phyloP scores from a whole-genome alignment of 1,140 invertebrate genomes.

The Dendroctonus ponderosae region DNA sequence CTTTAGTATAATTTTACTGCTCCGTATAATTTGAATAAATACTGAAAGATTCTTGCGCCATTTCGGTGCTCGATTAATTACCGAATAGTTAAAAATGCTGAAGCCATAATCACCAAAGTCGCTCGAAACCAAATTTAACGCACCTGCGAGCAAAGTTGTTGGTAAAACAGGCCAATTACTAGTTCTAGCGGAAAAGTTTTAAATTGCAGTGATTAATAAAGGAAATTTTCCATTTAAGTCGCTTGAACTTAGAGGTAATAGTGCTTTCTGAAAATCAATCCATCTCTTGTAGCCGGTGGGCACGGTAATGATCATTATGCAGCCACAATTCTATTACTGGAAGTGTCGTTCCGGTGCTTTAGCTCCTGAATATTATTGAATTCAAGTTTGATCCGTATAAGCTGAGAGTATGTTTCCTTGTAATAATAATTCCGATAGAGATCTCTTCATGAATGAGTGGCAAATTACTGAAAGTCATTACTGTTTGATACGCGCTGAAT shows the following conservation, averaged over 20 bases:
- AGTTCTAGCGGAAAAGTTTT: too few species aligned
- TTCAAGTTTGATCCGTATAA: background rate
- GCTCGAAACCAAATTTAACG: background rate
- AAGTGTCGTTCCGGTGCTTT: background rate
- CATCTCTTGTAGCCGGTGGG: constrained; percentile 5
- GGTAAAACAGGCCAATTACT: too few species aligned
- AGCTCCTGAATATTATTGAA: background rate
- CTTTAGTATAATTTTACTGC: too few species aligned
- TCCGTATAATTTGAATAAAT: too few species aligned
- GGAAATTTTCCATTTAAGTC: background rate
- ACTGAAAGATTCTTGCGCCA: background rate
- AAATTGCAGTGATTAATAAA: background rate
- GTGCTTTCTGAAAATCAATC: constrained; percentile 5
- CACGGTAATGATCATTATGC: constrained; percentile 8
- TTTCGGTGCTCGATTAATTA: background rate
- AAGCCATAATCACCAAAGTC: background rate
- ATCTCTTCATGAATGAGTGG: too few species aligned
- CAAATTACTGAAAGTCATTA: too few species aligned
- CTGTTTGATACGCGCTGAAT: background rate
- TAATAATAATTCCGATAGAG: too few species aligned
- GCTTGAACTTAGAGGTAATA: background rate
- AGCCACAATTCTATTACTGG: constrained; percentile 5
- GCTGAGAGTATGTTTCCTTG: too few species aligned
- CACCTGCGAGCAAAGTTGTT: too few species aligned
- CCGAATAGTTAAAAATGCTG: background rate